Conservation (phyloP, 2,888 invertebrate species). For the Rhingia campestris region DNA sequence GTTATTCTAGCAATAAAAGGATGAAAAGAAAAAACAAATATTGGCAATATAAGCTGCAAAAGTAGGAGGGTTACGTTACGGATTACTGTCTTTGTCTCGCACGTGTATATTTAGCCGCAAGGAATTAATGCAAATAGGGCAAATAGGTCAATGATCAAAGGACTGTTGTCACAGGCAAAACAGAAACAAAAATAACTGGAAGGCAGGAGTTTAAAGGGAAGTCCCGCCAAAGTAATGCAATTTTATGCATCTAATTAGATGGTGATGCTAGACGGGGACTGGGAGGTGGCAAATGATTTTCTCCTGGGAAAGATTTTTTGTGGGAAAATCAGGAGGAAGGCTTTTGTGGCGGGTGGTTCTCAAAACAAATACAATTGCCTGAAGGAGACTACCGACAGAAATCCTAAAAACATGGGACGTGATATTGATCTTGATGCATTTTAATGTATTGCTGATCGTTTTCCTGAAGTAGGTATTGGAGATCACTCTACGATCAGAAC, state of each 20-base stretch:
- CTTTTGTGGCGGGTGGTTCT: no score
- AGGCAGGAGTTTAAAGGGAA: neutral
- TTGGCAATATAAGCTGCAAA: slow-evolving; percentile 22
- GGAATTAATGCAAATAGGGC: slow-evolving; percentile 28
- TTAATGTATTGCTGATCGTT: no score
- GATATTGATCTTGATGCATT: no score
- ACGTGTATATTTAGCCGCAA: slow-evolving; percentile 6
- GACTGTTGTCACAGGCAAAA: slow-evolving; percentile 15
- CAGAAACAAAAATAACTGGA: slow-evolving; percentile 9
- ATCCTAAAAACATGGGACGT: no score
- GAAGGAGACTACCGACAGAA: no score
- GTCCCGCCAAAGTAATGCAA: slow-evolving; percentile 10
- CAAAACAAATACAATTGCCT: no score
- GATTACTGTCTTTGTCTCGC: neutral
- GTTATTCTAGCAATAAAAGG: slow-evolving; percentile 1
- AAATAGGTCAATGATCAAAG: slow-evolving; percentile 33
- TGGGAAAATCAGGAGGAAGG: no score
- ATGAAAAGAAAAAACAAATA: slow-evolving; percentile 3
- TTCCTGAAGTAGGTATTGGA: no score
- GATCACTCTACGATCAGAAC: no score
- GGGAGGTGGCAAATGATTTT: no score
- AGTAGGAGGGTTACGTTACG: slow-evolving; percentile 4
- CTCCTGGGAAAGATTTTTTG: no score
- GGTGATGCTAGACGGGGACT: no score
- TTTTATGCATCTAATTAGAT: neutral